phyloP scores from a whole-genome alignment of 1,140 invertebrate species.

The Apolygus lucorum region DNA sequence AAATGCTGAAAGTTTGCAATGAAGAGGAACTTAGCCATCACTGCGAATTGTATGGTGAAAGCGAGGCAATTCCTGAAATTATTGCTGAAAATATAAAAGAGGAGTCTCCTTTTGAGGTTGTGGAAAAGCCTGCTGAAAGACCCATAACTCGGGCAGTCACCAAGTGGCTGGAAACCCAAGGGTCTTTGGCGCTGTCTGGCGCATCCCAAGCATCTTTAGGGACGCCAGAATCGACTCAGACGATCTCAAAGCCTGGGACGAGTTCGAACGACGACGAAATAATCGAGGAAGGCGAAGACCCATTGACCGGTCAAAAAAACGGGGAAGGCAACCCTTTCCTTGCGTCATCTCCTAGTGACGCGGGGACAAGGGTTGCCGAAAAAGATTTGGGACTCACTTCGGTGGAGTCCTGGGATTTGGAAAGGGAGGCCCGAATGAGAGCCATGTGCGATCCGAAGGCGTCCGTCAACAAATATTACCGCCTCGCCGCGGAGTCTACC shows the following conservation, averaged over 20 bases:
- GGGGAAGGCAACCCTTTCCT: conserved; percentile 39
- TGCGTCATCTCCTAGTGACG: conserved; percentile 37
- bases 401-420: not conserved
- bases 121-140: not conserved
- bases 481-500: conserved; percentile 23
- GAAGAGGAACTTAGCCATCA: too few relatives aligned
- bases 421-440: conserved; percentile 19
- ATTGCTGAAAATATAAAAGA: not conserved
- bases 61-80: not conserved
- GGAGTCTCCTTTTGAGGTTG: not conserved
- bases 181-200: conserved; percentile 22
- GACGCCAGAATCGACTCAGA: conserved; percentile 19
- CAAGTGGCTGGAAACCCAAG: conserved; percentile 35
- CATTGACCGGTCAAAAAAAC: conserved; percentile 38
- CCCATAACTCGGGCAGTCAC: conserved; percentile 37
- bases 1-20: too few relatives aligned
- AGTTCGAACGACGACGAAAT: conserved; percentile 30
- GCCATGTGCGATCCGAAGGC: conserved; percentile 29
- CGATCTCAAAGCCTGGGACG: conserved; percentile 23
- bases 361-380: conserved; percentile 32
- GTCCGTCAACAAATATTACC: conserved; percentile 30
- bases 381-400: not conserved
- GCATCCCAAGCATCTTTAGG: not conserved
- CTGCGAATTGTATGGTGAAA: not conserved
- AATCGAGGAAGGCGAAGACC: conserved; percentile 30